These are phyloP conservation scores for Tetranychus cinnabarinus DNA, from an alignment of 1,140 invertebrate species.

Conservation along the genomic window DNA sequence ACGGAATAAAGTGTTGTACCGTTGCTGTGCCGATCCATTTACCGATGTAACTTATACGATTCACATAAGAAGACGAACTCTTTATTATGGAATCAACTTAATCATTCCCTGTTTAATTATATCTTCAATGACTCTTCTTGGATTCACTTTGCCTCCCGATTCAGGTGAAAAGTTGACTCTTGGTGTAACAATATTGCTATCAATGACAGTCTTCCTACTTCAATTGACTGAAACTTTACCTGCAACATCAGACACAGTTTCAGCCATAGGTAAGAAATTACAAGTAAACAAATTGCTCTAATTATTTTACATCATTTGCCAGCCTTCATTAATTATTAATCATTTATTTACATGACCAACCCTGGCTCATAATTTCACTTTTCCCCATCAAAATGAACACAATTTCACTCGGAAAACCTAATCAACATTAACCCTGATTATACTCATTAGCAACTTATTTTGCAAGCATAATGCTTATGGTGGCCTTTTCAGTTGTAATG, in stretches of 20 bases:
- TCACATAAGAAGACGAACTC: slow-evolving; percentile 80
- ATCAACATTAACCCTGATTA: background rate
- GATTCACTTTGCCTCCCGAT: slow-evolving; percentile 92
- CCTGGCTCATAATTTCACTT: no score
- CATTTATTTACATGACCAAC: background rate
- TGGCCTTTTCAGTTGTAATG: slow-evolving; percentile 92
- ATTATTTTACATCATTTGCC: no score
- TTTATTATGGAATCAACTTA: slow-evolving; percentile 99
- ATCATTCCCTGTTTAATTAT: slow-evolving; percentile 98
- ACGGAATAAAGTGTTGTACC: slow-evolving; percentile 71
- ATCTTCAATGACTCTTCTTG: slow-evolving; percentile 84
- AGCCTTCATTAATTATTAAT: background rate
- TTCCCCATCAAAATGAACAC: no score
- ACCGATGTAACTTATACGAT: slow-evolving; percentile 95
- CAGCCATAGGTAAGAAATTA: slow-evolving; percentile 56
- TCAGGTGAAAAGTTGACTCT: slow-evolving; percentile 97
- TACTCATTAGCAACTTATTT: slow-evolving; percentile 71
- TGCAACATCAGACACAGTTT: slow-evolving; percentile 87
- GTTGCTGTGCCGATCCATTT: slow-evolving; percentile 84
- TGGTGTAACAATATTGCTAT: slow-evolving; percentile 96
- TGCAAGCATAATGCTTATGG: slow-evolving; percentile 99
- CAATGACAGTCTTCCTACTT: slow-evolving; percentile 94
- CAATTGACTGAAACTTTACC: slow-evolving; percentile 43
- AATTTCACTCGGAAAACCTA: no score
- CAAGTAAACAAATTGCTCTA: background rate